Conservation (phyloP, 2,113 vertebrate genomes). For the Trachemys scripta region DNA sequence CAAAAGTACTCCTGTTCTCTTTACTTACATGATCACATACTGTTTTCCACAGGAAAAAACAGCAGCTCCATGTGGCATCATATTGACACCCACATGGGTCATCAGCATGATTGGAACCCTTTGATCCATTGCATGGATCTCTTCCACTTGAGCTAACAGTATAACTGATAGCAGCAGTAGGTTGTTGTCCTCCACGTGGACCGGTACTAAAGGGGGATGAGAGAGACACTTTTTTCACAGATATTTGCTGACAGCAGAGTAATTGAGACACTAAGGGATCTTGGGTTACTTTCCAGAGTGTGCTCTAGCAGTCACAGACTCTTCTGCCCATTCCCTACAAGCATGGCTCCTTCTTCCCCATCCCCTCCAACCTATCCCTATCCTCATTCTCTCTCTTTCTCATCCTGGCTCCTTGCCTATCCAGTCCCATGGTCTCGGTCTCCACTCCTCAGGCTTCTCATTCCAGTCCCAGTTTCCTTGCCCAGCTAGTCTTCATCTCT, state of each 20-base stretch:
- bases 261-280: fast-evolving
- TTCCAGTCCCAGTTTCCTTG: no score
- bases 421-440: no score
- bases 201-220: background rate
- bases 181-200: background rate
- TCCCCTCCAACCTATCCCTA: no score
- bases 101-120: background rate
- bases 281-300: background rate
- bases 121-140: fast-evolving
- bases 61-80: background rate
- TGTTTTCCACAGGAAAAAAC: no score
- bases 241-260: no score
- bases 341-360: no score
- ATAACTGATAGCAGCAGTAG: background rate
- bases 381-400: no score
- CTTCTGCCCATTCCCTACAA: background rate
- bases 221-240: fast-evolving
- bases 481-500: no score
- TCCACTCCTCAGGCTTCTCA: no score
- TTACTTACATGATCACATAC: no score
- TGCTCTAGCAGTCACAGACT: background rate
- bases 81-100: fast-evolving
- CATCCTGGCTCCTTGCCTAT: no score
- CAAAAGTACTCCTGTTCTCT: no score
- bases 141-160: background rate